Conservation (phyloP, 2,113 vertebrate species). For the Halcyon malimbica region DNA sequence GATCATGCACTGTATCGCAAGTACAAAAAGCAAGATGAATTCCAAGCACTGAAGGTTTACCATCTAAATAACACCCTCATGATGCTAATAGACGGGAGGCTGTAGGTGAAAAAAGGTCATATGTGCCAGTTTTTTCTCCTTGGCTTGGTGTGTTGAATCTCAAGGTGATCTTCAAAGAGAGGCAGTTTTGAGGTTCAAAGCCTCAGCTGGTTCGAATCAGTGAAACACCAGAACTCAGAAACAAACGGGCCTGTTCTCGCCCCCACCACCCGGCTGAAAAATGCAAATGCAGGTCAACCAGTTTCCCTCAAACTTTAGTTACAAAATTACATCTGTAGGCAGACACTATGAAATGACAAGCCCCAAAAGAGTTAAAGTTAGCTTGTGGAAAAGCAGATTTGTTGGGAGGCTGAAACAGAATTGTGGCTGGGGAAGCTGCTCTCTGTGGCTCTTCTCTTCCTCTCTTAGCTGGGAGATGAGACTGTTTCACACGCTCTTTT, state of each 20-base stretch:
- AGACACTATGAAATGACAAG: neutral
- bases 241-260: neutral
- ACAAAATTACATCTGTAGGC: neutral
- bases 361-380: neutral
- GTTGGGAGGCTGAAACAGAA: neutral
- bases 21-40: slow-evolving; percentile 23
- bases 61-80: slow-evolving; percentile 2
- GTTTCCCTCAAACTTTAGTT: neutral
- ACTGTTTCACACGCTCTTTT: neutral
- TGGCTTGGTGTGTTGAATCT: neutral
- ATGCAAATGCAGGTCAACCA: neutral
- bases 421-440: neutral
- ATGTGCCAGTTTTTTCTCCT: slow-evolving; percentile 15
- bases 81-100: neutral
- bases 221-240: neutral
- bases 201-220: slow-evolving; percentile 21
- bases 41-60: neutral
- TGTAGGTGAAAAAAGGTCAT: neutral
- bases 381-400: neutral
- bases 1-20: neutral
- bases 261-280: neutral
- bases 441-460: neutral
- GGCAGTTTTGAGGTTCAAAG: neutral
- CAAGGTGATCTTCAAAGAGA: slow-evolving; percentile 38
- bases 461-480: neutral